Percentiles rank a stretch among this genome's conserved stretches.
phyloP scores from a whole-genome alignment of 2,797 vertebrate species.

The Coranthus polyacanthus region DNA sequence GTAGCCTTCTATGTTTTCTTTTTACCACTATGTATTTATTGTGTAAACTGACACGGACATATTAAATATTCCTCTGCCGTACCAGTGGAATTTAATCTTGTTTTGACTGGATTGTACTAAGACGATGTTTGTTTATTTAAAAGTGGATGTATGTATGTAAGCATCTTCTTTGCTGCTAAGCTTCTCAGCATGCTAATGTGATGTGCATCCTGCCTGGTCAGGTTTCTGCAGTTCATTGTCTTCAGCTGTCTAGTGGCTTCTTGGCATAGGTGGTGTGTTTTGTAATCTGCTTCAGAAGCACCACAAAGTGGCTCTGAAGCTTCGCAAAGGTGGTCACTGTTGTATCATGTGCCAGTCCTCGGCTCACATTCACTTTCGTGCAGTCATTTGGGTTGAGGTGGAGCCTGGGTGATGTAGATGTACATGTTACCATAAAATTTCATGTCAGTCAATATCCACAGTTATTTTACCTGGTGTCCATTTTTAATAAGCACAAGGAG shows the following conservation, averaged over 20 bases:
- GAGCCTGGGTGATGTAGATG: no score
- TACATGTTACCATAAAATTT: no score
- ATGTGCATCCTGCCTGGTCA: not conserved
- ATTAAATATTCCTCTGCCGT: not conserved
- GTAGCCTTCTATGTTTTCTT: not conserved
- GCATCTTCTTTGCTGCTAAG: constrained; percentile 7
- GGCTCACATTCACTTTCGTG: no score
- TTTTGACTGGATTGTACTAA: not conserved
- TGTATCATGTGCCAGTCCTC: not conserved
- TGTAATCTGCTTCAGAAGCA: not conserved
- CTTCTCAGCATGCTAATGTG: not conserved
- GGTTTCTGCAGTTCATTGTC: not conserved
- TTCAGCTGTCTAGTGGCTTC: not conserved
- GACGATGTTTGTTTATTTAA: not conserved
- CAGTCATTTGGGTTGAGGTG: no score
- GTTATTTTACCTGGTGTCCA: no score
- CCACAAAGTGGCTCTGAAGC: not conserved
- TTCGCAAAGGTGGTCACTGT: not conserved
- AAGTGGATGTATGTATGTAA: not conserved
- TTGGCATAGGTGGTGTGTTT: not conserved
- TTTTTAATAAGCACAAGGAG: no score
- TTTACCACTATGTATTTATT: not conserved
- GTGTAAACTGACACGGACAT: not conserved
- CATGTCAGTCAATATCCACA: no score
- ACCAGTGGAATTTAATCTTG: not conserved